A percentile compares a stretch with the other conserved stretches of the same genome.
phyloP scores from a whole-genome alignment of 2,888 invertebrate species.

The Minunthozetes semirufus region DNA sequence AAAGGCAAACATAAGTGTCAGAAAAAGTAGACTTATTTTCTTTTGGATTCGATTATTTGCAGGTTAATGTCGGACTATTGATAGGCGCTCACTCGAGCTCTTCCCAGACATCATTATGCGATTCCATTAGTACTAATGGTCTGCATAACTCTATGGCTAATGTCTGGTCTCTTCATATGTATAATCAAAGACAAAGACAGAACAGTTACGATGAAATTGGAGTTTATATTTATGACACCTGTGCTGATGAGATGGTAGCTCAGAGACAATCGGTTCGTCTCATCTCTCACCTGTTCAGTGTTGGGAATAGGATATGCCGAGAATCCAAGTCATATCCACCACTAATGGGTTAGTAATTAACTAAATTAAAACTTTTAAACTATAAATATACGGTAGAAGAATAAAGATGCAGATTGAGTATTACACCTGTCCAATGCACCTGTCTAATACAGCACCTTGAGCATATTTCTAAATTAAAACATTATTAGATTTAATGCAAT shows the following conservation, averaged over 20 bases:
- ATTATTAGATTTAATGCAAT: no score
- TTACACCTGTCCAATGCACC: no score
- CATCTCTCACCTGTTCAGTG: conserved; percentile 39
- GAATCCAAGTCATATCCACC: neutral
- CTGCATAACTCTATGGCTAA: conserved; percentile 41
- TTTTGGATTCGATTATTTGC: neutral
- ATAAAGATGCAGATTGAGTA: no score
- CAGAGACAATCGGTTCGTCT: conserved; percentile 41
- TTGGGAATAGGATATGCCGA: neutral
- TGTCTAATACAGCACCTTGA: no score
- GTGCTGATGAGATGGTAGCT: conserved; percentile 38
- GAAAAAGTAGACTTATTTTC: neutral
- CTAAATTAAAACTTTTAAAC: no score
- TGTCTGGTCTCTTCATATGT: conserved; percentile 42
- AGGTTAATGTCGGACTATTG: conserved; percentile 18
- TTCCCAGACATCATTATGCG: neutral
- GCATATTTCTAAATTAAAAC: no score
- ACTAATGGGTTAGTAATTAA: neutral
- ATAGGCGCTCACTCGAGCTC: conserved; percentile 15
- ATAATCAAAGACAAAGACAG: conserved; percentile 36
- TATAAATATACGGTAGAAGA: no score
- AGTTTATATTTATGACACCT: conserved; percentile 42
- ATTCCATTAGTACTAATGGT: conserved; percentile 16
- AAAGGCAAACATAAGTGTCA: no score
- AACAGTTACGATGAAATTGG: conserved; percentile 36